Percentiles rank a stretch among this genome's conserved stretches.
Conservation (phyloP, 2,797 vertebrate genomes). For the Rousettus madagascariensis region DNA sequence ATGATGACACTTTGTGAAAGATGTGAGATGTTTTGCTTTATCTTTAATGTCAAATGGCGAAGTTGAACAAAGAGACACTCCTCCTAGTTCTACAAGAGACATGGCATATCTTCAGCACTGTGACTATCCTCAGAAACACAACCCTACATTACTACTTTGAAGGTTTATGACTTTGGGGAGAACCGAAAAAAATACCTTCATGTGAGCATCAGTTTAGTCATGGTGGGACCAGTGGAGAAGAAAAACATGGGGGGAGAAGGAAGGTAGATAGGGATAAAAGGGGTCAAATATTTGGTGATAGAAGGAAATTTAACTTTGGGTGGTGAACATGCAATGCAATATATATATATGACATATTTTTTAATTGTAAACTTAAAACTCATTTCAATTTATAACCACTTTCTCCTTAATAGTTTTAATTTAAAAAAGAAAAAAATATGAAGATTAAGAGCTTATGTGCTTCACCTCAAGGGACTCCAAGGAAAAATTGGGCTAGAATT, state of each 20-base stretch:
- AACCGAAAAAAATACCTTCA: background rate
- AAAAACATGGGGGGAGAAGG: background rate
- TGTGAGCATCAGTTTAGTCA: background rate
- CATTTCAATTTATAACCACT: no score
- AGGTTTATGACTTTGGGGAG: background rate
- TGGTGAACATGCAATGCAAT: no score
- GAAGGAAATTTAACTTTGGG: no score
- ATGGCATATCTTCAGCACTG: background rate
- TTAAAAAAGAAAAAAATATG: background rate
- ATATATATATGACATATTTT: no score
- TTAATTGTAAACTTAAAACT: no score
- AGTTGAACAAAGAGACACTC: background rate
- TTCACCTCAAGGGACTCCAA: background rate
- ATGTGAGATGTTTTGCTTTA: background rate
- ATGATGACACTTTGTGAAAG: background rate
- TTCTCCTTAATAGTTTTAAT: no score
- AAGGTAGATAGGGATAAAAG: no score
- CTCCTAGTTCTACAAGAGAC: background rate
- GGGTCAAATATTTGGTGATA: no score
- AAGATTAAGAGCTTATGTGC: background rate
- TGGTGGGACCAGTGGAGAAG: background rate
- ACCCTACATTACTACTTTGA: background rate
- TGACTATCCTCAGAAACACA: background rate
- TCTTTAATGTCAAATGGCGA: background rate
- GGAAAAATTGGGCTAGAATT: background rate